Percentiles rank a stretch among this genome's conserved stretches.
Evolutionary conservation across 2,888 invertebrate species (phyloP).

Genomic region (Listrodromus nycthemerus): DNA sequence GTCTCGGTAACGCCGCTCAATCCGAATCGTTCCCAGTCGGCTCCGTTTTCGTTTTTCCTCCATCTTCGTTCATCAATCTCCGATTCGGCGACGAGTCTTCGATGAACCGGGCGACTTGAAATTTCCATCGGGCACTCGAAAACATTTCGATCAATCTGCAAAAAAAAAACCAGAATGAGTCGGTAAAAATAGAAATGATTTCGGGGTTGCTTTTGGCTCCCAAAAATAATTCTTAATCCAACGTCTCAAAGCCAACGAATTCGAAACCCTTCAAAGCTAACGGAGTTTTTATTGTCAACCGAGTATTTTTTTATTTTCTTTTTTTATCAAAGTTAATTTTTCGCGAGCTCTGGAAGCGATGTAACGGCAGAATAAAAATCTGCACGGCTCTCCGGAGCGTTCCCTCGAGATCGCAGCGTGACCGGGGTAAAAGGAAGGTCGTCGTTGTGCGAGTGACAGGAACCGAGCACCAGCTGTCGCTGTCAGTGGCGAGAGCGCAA

Average conservation of each 20-base stretch:
- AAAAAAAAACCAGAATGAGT: too few species aligned
- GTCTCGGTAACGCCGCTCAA: neutral
- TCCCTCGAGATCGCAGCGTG: constrained; percentile 10
- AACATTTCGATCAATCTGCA: neutral
- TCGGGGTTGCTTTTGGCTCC: too few species aligned
- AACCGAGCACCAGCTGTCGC: constrained; percentile 37
- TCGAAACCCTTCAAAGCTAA: too few species aligned
- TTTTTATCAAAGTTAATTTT: neutral
- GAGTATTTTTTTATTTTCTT: too few species aligned
- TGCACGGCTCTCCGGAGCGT: neutral
- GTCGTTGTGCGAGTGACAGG: constrained; percentile 46
- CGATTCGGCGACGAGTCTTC: neutral
- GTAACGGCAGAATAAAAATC: constrained; percentile 1
- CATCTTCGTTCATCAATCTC: neutral
- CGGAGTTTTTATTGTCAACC: too few species aligned
- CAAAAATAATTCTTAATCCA: too few species aligned
- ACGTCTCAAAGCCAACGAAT: too few species aligned
- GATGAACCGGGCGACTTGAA: neutral
- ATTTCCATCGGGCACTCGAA: too few species aligned
- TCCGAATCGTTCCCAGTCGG: neutral
- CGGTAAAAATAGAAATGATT: too few species aligned
- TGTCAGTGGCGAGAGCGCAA: constrained; percentile 4
- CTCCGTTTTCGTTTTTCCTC: neutral
- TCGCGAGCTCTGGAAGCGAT: neutral
- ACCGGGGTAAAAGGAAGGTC: constrained; percentile 32